Conservation (phyloP, 2,113 vertebrate species). For the Mirounga angustirostris region DNA sequence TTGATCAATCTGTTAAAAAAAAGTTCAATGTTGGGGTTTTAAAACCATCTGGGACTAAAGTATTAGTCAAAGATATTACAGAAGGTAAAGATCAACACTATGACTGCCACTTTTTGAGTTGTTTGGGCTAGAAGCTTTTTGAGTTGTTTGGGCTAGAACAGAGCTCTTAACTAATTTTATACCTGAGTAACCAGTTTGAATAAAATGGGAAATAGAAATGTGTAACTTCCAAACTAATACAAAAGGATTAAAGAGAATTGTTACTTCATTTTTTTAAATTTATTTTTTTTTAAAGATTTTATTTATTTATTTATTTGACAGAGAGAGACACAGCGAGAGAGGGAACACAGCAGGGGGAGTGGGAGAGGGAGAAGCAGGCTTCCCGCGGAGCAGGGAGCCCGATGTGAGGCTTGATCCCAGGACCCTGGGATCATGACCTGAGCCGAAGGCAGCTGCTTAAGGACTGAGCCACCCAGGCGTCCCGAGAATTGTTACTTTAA, state of each 20-base stretch:
- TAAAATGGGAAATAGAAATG: neutral
- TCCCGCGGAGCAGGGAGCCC: no score
- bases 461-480: no score
- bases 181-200: neutral
- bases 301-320: no score
- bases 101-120: neutral
- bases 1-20: neutral
- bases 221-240: neutral
- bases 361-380: no score
- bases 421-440: no score
- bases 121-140: neutral
- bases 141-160: neutral
- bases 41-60: neutral
- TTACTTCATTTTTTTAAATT: neutral
- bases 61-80: neutral
- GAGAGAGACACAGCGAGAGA: no score
- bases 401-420: no score
- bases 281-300: no score
- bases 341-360: no score
- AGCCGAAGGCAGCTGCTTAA: no score
- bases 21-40: neutral
- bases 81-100: neutral
- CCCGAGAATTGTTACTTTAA: neutral
- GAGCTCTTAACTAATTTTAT: neutral
- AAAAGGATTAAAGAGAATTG: neutral